phyloP scores from a whole-genome alignment of 2,797 vertebrate species.

The Lithobates pipiens region DNA sequence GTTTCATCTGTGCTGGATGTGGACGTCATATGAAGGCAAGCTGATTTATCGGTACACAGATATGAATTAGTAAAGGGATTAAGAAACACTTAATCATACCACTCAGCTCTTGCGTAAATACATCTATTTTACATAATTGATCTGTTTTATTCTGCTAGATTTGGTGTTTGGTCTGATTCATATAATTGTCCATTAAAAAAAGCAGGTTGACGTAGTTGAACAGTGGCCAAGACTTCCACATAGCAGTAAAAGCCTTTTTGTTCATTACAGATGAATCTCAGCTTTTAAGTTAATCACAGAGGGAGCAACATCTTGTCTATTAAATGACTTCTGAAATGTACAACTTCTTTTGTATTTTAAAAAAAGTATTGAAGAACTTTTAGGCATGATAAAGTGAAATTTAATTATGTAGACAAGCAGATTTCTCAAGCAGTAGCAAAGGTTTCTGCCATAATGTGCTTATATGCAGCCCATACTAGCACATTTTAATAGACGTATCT shows the following conservation, averaged over 20 bases:
- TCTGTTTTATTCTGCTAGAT: constrained; percentile 24
- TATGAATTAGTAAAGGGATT: background rate
- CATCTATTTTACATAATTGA: constrained; percentile 49
- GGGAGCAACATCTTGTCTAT: background rate
- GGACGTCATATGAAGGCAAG: too few relatives aligned
- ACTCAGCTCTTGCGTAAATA: background rate
- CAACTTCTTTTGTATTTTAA: too few relatives aligned
- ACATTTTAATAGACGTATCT: too few relatives aligned
- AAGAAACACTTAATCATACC: constrained; percentile 10
- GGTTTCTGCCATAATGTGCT: too few relatives aligned
- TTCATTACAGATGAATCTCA: background rate
- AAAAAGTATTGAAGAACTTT: too few relatives aligned
- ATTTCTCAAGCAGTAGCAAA: too few relatives aligned
- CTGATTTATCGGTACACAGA: background rate
- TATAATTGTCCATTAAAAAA: constrained; percentile 43
- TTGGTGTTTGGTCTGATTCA: constrained; percentile 27
- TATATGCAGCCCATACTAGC: too few relatives aligned
- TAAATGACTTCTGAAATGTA: background rate
- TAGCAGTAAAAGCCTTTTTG: constrained; percentile 36
- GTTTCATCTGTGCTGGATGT: too few relatives aligned
- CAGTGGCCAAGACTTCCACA: constrained; percentile 31
- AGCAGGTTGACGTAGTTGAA: constrained; percentile 29
- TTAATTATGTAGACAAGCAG: too few relatives aligned
- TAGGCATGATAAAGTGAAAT: too few relatives aligned
- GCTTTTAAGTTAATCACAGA: constrained; percentile 27